These are phyloP conservation scores for Strongylocentrotus purpuratus DNA, from an alignment of 35 echinoderm and acorn worm genomes.

Conservation along the genomic window DNA sequence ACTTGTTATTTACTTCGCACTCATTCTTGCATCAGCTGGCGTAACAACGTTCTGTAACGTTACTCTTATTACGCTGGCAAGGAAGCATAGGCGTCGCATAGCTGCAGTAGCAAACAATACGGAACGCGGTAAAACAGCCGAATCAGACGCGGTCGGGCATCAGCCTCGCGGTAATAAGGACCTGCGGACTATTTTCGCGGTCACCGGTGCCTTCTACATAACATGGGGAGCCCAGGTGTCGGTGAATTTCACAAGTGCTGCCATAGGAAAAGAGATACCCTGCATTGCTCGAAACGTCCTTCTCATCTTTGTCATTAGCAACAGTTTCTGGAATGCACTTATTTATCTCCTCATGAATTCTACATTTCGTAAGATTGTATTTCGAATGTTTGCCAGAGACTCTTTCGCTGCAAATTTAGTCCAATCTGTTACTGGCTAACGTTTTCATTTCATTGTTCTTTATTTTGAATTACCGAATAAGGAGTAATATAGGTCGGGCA, in stretches of 20 bases:
- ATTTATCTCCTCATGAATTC: slow-evolving; percentile 51
- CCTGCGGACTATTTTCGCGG: slow-evolving; percentile 51
- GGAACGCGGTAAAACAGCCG: background rate
- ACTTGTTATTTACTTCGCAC: slow-evolving; percentile 15
- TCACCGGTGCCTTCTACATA: slow-evolving; percentile 56
- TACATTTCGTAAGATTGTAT: background rate
- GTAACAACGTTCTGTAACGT: slow-evolving; percentile 42
- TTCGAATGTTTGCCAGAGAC: slow-evolving; percentile 15
- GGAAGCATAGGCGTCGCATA: slow-evolving; percentile 49
- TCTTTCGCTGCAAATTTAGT: background rate
- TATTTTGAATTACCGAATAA: no score
- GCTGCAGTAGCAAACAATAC: background rate
- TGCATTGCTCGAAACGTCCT: background rate
- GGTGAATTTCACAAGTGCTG: slow-evolving; percentile 37
- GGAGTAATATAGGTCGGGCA: no score
- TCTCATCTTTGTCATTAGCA: slow-evolving; percentile 40
- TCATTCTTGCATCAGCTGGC: slow-evolving; percentile 34
- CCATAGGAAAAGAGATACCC: background rate
- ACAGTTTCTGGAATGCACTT: slow-evolving; percentile 59
- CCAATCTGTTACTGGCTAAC: background rate
- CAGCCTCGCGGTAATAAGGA: slow-evolving; percentile 4
- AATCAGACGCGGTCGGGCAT: background rate
- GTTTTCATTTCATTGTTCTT: no score
- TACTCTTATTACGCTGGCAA: background rate
- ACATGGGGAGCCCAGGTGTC: slow-evolving; percentile 40